A percentile compares a stretch with the other conserved stretches of the same genome.
Evolutionary conservation across 2,888 invertebrate species (phyloP).

Genomic region (Aricia artaxerxes): DNA sequence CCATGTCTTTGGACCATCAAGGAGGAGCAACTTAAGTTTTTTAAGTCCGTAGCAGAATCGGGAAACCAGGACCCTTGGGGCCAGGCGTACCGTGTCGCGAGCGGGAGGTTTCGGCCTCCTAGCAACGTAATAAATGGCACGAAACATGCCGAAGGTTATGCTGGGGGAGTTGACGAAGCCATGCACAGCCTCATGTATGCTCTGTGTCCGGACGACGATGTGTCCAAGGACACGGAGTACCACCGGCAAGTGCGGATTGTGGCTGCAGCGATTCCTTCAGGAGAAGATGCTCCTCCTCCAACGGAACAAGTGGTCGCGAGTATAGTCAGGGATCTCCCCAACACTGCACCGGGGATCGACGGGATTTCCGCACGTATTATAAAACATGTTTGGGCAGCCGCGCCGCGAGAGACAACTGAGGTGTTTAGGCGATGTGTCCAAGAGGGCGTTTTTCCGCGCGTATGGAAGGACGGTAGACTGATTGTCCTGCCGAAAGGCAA

Average conservation of each 20-base stretch:
- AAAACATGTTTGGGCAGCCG: slow-evolving; percentile 39
- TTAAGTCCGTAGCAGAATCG: slow-evolving; percentile 31
- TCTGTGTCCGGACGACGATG: slow-evolving; percentile 47
- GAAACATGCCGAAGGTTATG: slow-evolving; percentile 4
- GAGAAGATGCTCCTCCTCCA: slow-evolving; percentile 36
- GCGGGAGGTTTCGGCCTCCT: slow-evolving; percentile 33
- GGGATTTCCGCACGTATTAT: slow-evolving; percentile 43
- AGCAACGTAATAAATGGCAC: neutral
- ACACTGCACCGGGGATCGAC: slow-evolving; percentile 48
- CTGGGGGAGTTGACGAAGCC: slow-evolving; percentile 34
- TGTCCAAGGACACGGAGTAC: slow-evolving; percentile 35
- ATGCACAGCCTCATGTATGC: slow-evolving; percentile 39
- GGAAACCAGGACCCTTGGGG: slow-evolving; percentile 40
- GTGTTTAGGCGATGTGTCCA: slow-evolving; percentile 40
- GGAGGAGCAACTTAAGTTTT: slow-evolving; percentile 31
- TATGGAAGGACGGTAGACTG: slow-evolving; percentile 36
- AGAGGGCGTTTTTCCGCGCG: slow-evolving; percentile 39
- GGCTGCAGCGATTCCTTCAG: slow-evolving; percentile 40
- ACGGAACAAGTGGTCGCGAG: slow-evolving; percentile 20
- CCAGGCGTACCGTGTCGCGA: slow-evolving; percentile 36
- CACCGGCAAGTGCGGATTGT: slow-evolving; percentile 41
- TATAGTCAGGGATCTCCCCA: slow-evolving; percentile 42
- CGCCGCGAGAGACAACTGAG: slow-evolving; percentile 34
- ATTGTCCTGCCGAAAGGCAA: slow-evolving; percentile 41
- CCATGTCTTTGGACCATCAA: too few relatives aligned